Conservation (phyloP, 2,888 invertebrate species). For the Stenurella melanura region DNA sequence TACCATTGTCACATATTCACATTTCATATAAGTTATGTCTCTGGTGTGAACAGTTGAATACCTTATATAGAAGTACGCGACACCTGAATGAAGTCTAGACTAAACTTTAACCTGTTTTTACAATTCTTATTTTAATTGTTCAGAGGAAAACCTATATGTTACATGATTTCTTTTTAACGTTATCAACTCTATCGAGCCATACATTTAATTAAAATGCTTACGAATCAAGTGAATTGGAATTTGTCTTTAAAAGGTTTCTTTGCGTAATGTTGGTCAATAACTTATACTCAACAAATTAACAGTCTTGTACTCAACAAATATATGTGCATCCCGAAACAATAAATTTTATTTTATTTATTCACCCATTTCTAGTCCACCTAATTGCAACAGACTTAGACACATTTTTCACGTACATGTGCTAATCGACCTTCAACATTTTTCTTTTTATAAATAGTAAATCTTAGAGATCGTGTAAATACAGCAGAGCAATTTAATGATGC, state of each 20-base stretch:
- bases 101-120: background rate
- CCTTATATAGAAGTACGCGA: background rate
- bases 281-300: background rate
- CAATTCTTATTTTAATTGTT: background rate
- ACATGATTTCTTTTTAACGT: constrained; percentile 3
- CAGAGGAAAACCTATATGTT: background rate
- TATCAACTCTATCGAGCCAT: background rate
- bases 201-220: constrained; percentile 13
- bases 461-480: background rate
- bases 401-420: background rate
- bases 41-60: too few species aligned
- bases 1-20: too few species aligned
- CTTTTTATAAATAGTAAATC: background rate
- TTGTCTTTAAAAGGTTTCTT: constrained; percentile 1
- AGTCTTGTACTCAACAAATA: background rate
- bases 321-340: background rate
- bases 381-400: background rate
- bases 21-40: too few species aligned
- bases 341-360: background rate
- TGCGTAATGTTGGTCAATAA: constrained; percentile 11
- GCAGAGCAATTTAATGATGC: background rate
- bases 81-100: background rate
- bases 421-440: background rate
- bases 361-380: background rate
- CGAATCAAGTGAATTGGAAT: background rate